Evolutionary conservation across 2,888 invertebrate genomes (phyloP), one percentile per base, ranked within the genome.

Genomic region (Spodoptera picta): DNA sequence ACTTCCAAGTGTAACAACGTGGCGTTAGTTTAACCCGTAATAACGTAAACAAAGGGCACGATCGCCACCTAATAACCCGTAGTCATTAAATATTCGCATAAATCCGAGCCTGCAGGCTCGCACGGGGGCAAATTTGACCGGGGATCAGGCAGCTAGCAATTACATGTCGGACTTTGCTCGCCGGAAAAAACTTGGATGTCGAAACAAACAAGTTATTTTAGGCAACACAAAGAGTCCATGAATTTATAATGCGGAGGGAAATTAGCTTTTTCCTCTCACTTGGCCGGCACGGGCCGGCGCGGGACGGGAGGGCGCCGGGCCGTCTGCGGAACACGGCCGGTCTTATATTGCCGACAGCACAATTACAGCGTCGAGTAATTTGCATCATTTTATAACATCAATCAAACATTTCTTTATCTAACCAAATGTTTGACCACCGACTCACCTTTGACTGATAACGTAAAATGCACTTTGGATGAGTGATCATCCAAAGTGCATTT

Each of bases 191-290:
- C 83, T 85, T 82, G 79, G 55, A 79, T 85, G 87, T 86, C 86
- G 88, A 89, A 91, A 91, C 90, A 92, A 92, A 90, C 92, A 91
- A 90, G 89, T 91, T 92, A 90, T 92, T 89, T 90, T 83, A 82
- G 84, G 79, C 69, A 78, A 88, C 90, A 91, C 90, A 91, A 90
- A 92, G 91, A 90, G 88, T 86, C 86, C 91, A 92, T 92, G 92
- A 92, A 92, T 92, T 91, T 92, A 90, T 92, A 92, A 92, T 92
- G 88, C 79, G 77, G 68, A 74, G 86, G 91, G 91, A 92, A 91
- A 92, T 92, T 92, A 92, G 88, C 89, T 92, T 91, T 92, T 91
- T 89, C 88, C 88, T 87, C 85, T 71, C 80, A 76, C 81, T 82
- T 77, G 67, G 67, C 68, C 77, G 75, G 50, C 47, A 67, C 53